phyloP scores from a whole-genome alignment of 1,140 invertebrate genomes.

The Orius insidiosus region DNA sequence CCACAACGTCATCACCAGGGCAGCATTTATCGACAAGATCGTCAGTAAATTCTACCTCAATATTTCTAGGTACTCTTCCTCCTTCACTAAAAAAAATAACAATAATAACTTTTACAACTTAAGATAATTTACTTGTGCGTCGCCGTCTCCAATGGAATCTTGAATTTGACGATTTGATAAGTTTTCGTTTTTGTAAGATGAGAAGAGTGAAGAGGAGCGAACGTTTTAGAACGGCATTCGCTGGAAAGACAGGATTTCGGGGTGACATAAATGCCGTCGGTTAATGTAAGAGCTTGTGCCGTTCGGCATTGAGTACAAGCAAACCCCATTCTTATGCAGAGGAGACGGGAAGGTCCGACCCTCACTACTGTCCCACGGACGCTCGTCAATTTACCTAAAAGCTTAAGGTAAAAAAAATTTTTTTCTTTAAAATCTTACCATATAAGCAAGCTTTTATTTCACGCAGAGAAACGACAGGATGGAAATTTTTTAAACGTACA shows the following conservation, averaged over 20 bases:
- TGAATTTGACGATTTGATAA: constrained; percentile 68
- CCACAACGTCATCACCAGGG: constrained; percentile 73
- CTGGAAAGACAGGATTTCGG: constrained; percentile 34
- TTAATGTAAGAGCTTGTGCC: constrained; percentile 39
- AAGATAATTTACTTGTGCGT: constrained; percentile 26
- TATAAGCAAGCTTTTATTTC: constrained; percentile 6
- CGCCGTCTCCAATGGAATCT: constrained; percentile 45
- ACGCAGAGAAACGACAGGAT: constrained; percentile 1
- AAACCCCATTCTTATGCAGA: constrained; percentile 65
- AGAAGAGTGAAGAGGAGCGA: constrained; percentile 47
- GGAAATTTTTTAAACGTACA: not conserved
- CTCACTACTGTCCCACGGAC: constrained; percentile 74
- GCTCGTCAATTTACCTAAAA: constrained; percentile 60
- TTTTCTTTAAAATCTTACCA: constrained; percentile 6
- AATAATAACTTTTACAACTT: not conserved
- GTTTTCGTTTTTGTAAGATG: constrained; percentile 52
- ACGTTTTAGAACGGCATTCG: constrained; percentile 40
- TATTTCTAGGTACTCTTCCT: constrained; percentile 63
- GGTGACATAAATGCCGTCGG: constrained; percentile 37
- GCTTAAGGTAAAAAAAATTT: constrained; percentile 11
- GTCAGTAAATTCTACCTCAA: constrained; percentile 72
- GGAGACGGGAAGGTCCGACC: constrained; percentile 54
- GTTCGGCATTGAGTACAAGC: constrained; percentile 47
- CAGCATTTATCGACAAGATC: constrained; percentile 75
- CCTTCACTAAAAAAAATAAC: constrained; percentile 35